These are phyloP conservation scores for Ochropacha duplaris DNA, from an alignment of 2,888 invertebrate species.

Conservation along the genomic window DNA sequence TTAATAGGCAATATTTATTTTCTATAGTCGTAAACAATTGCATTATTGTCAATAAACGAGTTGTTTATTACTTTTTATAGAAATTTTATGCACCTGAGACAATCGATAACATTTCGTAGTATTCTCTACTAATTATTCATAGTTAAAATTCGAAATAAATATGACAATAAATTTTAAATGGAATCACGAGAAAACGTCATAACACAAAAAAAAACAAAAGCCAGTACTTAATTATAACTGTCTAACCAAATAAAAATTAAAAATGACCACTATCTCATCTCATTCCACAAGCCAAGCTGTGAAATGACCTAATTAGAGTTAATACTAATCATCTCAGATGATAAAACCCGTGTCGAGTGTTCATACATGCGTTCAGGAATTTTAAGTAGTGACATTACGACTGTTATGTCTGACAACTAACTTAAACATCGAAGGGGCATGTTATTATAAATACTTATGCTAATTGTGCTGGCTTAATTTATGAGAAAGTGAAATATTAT, in stretches of 20 bases:
- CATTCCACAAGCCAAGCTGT: constrained; percentile 9
- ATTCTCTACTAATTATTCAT: too few relatives aligned
- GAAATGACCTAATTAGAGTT: constrained; percentile 24
- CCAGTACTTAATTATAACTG: neutral
- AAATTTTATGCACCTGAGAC: too few relatives aligned
- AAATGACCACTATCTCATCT: constrained; percentile 1
- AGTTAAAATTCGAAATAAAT: too few relatives aligned
- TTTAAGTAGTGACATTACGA: constrained; percentile 3
- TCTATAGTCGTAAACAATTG: neutral
- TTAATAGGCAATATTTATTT: neutral
- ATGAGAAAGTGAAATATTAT: neutral
- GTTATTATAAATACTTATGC: neutral
- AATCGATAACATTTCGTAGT: too few relatives aligned
- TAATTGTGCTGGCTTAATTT: neutral
- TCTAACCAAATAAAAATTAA: neutral
- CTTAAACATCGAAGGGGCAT: neutral
- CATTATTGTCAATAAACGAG: neutral
- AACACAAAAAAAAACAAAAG: neutral
- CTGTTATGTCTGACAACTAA: neutral
- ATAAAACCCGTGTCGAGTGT: neutral
- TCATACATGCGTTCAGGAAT: neutral
- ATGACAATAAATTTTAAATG: too few relatives aligned
- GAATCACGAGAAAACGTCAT: too few relatives aligned
- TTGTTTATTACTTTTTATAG: too few relatives aligned
- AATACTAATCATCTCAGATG: constrained; percentile 8